Percentiles rank a stretch among this genome's conserved stretches.
Evolutionary conservation across 2,797 vertebrate species (phyloP).

Genomic region (Apogon talboti): DNA sequence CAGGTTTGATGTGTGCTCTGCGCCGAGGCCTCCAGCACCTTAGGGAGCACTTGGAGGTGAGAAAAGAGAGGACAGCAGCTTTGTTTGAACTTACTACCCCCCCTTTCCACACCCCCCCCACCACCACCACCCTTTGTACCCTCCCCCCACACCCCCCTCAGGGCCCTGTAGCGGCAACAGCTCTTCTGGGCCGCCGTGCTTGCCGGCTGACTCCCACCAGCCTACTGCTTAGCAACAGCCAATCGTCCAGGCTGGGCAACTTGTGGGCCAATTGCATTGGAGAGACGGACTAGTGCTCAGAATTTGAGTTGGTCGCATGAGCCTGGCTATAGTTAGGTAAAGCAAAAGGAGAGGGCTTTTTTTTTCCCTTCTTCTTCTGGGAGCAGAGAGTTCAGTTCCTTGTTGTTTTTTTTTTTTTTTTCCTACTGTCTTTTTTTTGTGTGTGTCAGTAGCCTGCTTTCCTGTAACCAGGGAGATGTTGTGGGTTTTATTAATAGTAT

Average conservation of each 20-base stretch:
- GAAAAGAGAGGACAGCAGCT: slow-evolving; percentile 66
- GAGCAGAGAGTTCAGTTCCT: slow-evolving; percentile 60
- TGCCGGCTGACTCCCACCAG: slow-evolving; percentile 79
- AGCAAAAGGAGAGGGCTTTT: slow-evolving; percentile 29
- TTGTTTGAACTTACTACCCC: slow-evolving; percentile 65
- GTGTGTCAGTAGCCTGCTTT: slow-evolving; percentile 51
- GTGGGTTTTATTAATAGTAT: slow-evolving; percentile 74
- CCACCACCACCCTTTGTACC: background rate
- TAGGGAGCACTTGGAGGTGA: slow-evolving; percentile 71
- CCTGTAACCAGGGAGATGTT: slow-evolving; percentile 78
- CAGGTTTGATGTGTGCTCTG: slow-evolving; percentile 57
- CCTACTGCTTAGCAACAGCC: slow-evolving; percentile 90
- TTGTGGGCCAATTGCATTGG: slow-evolving; percentile 80
- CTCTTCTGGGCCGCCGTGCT: slow-evolving; percentile 72
- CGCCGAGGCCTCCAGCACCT: slow-evolving; percentile 46
- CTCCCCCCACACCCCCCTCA: slow-evolving; percentile 29
- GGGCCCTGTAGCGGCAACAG: slow-evolving; percentile 65
- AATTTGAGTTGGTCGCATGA: slow-evolving; percentile 83
- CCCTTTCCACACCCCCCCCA: background rate
- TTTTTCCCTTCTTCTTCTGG: slow-evolving; percentile 5
- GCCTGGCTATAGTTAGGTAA: slow-evolving; percentile 66
- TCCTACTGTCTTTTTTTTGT: too few species aligned
- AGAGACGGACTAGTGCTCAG: slow-evolving; percentile 80
- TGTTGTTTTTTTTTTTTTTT: slow-evolving; percentile 48
- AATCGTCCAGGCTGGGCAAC: slow-evolving; percentile 77